These are phyloP conservation scores for Lophura nycthemera DNA, from an alignment of 2,113 vertebrate genomes.

Conservation along the genomic window DNA sequence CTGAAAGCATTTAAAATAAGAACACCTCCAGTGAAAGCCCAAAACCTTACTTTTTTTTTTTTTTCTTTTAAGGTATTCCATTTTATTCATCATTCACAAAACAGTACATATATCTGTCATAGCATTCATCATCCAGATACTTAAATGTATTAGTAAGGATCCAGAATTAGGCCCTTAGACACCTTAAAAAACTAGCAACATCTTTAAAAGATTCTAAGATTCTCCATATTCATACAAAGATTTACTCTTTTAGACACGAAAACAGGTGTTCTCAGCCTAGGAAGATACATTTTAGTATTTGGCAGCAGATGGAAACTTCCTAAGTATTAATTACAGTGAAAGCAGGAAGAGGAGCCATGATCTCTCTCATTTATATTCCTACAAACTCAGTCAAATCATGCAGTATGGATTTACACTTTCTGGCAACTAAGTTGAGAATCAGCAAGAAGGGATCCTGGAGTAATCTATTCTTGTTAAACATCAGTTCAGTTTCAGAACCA, in stretches of 20 bases:
- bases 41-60: background rate
- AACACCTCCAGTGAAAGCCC: background rate
- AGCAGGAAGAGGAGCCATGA: rapidly evolving
- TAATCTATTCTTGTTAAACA: background rate
- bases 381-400: background rate
- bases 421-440: background rate
- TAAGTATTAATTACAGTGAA: background rate
- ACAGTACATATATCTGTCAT: background rate
- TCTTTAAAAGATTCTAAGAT: background rate
- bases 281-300: background rate
- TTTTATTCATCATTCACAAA: background rate
- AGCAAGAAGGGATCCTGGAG: background rate
- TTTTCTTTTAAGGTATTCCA: background rate
- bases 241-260: background rate
- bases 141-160: background rate
- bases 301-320: background rate
- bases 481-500: background rate
- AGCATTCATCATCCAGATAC: background rate
- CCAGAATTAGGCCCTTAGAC: background rate
- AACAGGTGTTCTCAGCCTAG: background rate
- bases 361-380: background rate
- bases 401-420: background rate
- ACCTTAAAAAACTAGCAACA: background rate
- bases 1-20: background rate
- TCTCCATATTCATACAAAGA: background rate